phyloP scores from a whole-genome alignment of 1,140 invertebrate species.

The Halictus rubicundus region DNA sequence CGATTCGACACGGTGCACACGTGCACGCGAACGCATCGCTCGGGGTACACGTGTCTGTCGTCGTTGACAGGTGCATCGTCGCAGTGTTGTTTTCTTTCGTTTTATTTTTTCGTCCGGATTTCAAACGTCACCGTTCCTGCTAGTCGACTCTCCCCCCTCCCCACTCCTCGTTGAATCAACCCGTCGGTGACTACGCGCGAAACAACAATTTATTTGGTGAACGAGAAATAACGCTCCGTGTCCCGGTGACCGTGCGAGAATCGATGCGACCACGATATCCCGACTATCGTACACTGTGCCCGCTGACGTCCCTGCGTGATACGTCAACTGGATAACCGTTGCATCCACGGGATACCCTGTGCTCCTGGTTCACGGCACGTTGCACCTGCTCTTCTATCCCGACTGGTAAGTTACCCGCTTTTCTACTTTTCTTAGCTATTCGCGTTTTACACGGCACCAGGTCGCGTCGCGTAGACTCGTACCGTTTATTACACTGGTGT shows the following conservation, averaged over 20 bases:
- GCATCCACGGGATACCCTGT: no score
- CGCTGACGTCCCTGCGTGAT: neutral
- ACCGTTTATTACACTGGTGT: no score
- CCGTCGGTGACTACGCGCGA: no score
- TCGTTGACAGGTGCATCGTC: conserved; percentile 5
- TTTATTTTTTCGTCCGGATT: no score
- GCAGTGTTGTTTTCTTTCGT: neutral
- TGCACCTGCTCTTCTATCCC: neutral
- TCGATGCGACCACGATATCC: conserved; percentile 26
- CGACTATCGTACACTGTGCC: neutral
- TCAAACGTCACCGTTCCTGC: neutral
- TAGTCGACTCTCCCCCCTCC: neutral
- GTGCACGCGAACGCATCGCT: conserved; percentile 9
- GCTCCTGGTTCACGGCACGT: no score
- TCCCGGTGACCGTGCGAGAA: conserved; percentile 11
- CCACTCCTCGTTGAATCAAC: no score
- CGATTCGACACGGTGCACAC: conserved; percentile 15
- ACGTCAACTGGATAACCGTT: no score
- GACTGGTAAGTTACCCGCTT: conserved; percentile 11
- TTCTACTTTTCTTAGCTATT: no score
- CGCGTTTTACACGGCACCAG: no score
- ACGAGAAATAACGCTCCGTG: neutral
- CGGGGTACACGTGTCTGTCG: conserved; percentile 32
- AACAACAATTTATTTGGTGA: neutral
- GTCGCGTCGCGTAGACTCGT: no score